These are phyloP conservation scores for Elmis aenea DNA, from an alignment of 2,888 invertebrate genomes.

Conservation along the genomic window DNA sequence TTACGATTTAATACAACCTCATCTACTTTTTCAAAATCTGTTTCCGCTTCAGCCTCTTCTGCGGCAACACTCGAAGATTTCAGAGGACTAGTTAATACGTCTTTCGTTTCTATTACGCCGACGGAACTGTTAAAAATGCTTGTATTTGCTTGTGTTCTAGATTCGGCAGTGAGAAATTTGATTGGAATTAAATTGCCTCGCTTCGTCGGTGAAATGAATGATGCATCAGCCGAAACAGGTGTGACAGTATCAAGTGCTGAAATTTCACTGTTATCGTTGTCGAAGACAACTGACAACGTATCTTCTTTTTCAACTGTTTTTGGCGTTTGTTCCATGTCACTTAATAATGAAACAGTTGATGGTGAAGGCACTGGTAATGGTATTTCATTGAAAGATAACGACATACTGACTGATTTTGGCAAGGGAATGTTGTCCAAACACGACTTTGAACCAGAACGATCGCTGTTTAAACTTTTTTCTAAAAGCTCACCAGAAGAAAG, in stretches of 20 bases:
- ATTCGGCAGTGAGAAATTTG: slow-evolving; percentile 21
- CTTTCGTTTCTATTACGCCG: slow-evolving; percentile 1
- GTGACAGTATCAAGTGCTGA: background rate
- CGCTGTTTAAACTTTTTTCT: background rate
- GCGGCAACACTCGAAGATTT: background rate
- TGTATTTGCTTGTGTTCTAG: slow-evolving; percentile 12
- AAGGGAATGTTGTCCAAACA: background rate
- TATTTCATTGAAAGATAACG: slow-evolving; percentile 3
- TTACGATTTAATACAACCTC: slow-evolving; percentile 5
- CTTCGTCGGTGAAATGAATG: slow-evolving; percentile 16
- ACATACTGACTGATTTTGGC: background rate
- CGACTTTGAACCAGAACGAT: background rate
- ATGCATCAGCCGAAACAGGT: background rate
- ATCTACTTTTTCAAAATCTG: background rate
- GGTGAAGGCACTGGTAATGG: slow-evolving; percentile 29
- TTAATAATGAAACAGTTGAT: slow-evolving; percentile 16
- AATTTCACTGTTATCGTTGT: slow-evolving; percentile 1
- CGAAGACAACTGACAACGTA: no score
- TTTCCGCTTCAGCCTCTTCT: background rate
- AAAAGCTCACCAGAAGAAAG: background rate
- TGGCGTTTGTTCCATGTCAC: no score
- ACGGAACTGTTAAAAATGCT: background rate
- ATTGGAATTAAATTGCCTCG: slow-evolving; percentile 23
- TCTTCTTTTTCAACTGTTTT: no score
- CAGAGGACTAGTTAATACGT: background rate